Evolutionary conservation across 2,113 vertebrate genomes (phyloP).

Genomic region (Petrocephalus zakoni): DNA sequence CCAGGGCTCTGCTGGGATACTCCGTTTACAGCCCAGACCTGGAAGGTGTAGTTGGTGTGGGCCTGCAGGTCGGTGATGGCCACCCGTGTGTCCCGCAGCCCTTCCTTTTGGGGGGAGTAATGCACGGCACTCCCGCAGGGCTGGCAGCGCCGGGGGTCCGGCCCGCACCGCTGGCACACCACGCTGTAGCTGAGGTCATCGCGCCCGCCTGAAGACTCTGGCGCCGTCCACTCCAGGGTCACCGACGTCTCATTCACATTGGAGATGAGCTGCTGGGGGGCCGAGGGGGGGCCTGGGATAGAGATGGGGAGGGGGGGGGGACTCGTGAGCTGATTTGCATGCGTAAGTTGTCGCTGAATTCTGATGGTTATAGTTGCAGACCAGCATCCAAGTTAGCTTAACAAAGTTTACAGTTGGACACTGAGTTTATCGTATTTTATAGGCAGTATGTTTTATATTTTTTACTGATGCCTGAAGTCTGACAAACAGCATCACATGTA

Average conservation of each 20-base stretch:
- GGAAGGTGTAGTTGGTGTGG: constrained; percentile 97
- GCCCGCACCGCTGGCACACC: constrained; percentile 83
- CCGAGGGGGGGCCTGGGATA: constrained; percentile 81
- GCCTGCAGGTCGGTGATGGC: constrained; percentile 94
- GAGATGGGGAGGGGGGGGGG: too few relatives aligned
- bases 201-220: constrained; percentile 80
- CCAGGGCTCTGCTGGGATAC: constrained; percentile 86
- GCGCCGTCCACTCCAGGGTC: constrained; percentile 89
- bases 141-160: constrained; percentile 72
- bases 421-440: neutral
- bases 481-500: neutral
- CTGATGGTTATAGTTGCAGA: neutral
- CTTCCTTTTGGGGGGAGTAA: constrained; percentile 87
- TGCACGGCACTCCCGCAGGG: constrained; percentile 85
- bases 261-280: constrained; percentile 90
- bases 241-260: constrained; percentile 97
- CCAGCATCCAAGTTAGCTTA: neutral
- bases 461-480: neutral
- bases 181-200: constrained; percentile 91
- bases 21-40: constrained; percentile 93
- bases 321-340: too few relatives aligned
- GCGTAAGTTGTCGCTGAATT: neutral
- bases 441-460: neutral
- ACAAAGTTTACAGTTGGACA: neutral
- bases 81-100: constrained; percentile 78